phyloP scores from a whole-genome alignment of 2,888 invertebrate species.

The Tetramorium bicarinatum region DNA sequence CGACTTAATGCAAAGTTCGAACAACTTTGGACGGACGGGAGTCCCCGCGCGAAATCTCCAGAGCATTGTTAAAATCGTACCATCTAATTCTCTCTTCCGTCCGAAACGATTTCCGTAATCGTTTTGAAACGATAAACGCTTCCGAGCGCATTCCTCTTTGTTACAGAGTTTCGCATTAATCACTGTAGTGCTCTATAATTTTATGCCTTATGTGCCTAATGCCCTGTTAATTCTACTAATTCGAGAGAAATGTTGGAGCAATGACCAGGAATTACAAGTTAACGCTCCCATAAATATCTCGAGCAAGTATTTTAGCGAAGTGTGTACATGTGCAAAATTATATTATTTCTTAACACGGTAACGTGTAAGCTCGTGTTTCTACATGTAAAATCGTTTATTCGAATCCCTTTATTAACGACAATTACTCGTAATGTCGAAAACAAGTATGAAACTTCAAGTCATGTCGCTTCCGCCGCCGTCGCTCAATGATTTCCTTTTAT shows the following conservation, averaged over 20 bases:
- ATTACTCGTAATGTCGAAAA: conserved; percentile 40
- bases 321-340: neutral
- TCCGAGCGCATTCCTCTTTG: conserved; percentile 36
- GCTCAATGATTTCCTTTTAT: conserved; percentile 31
- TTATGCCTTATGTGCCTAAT: neutral
- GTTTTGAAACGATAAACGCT: conserved; percentile 48
- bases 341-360: neutral
- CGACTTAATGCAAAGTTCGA: conserved; percentile 61
- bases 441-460: conserved; percentile 53
- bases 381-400: neutral
- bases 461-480: conserved; percentile 33
- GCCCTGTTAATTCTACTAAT: conserved; percentile 31
- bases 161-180: conserved; percentile 46
- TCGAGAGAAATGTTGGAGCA: conserved; percentile 14
- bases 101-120: conserved; percentile 51
- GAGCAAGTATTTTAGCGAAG: neutral
- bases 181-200: conserved; percentile 36
- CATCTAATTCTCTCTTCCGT: conserved; percentile 46
- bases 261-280: conserved; percentile 28
- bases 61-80: conserved; percentile 46
- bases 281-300: neutral
- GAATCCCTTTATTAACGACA: conserved; percentile 20
- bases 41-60: conserved; percentile 37
- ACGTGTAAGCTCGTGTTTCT: neutral
- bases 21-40: conserved; percentile 37